phyloP scores from a whole-genome alignment of 64 coral and sea anemone species.

The Catalaphyllia jardinei region DNA sequence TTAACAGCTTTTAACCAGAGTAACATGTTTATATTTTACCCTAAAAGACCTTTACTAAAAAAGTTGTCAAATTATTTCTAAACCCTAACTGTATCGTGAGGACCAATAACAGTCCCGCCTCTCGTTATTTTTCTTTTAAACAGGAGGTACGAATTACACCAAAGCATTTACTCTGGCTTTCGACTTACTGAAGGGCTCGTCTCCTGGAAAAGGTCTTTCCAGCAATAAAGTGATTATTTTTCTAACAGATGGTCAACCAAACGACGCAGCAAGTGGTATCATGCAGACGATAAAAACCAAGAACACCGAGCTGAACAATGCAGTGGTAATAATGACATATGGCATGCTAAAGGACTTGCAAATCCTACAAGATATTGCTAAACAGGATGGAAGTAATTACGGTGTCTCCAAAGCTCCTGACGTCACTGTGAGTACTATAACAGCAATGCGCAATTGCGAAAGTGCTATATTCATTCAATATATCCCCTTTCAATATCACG shows the following conservation, averaged over 20 bases:
- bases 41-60: too few species aligned
- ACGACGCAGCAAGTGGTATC: not conserved
- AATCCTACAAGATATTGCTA: constrained; percentile 19
- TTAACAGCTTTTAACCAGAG: too few species aligned
- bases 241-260: constrained; percentile 63
- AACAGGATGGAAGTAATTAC: not conserved
- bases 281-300: constrained; percentile 34
- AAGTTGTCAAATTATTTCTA: too few species aligned
- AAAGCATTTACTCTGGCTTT: constrained; percentile 49
- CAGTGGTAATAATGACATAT: constrained; percentile 54
- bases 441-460: too few species aligned
- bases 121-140: not conserved
- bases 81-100: too few species aligned
- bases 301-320: constrained; percentile 39
- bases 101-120: not conserved
- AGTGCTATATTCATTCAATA: too few species aligned
- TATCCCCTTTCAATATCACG: too few species aligned
- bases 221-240: constrained; percentile 51
- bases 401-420: not conserved
- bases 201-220: not conserved
- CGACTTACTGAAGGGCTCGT: constrained; percentile 20
- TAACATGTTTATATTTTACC: too few species aligned
- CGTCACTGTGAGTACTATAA: constrained; percentile 26
- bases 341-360: constrained; percentile 17
- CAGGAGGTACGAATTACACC: constrained; percentile 20